Evolutionary conservation across 2,888 invertebrate species (phyloP).

Genomic region (Crioceris asparagi): DNA sequence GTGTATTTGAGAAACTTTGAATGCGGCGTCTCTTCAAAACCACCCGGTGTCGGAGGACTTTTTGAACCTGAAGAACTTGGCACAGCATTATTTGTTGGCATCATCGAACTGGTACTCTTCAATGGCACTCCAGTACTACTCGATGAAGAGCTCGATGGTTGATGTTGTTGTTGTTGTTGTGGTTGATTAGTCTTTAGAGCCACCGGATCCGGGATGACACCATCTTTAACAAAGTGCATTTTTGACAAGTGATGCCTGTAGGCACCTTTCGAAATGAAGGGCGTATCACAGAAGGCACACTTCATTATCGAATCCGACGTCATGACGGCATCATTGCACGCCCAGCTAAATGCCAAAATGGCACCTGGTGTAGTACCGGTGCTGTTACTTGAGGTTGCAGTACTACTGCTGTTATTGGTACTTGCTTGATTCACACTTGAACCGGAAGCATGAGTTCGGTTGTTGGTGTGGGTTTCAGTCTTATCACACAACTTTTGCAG

Average conservation of each 20-base stretch:
- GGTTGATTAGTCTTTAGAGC: conserved; percentile 45
- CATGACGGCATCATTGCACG: conserved; percentile 84
- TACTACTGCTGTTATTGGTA: conserved; percentile 8
- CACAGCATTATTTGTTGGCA: too few species aligned
- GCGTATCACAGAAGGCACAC: conserved; percentile 90
- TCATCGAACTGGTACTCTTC: conserved; percentile 25
- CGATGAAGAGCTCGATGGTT: conserved; percentile 8
- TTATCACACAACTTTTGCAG: conserved; percentile 93
- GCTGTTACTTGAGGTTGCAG: conserved; percentile 31
- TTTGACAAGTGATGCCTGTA: conserved; percentile 93
- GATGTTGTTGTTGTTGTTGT: conserved; percentile 21
- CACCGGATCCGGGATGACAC: conserved; percentile 69
- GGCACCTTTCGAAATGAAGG: conserved; percentile 93
- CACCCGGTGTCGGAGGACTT: conserved; percentile 39
- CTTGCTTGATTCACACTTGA: conserved; percentile 31
- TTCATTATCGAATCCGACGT: conserved; percentile 84
- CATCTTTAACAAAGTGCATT: conserved; percentile 91
- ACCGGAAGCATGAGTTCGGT: conserved; percentile 32
- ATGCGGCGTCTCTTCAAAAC: conserved; percentile 83
- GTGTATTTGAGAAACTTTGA: conserved; percentile 98
- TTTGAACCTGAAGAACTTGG: conserved; percentile 27
- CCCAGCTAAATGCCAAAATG: conserved; percentile 87
- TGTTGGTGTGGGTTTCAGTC: conserved; percentile 64
- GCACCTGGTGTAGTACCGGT: conserved; percentile 62
- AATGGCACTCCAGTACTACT: conserved; percentile 26